Evolutionary conservation across 2,797 vertebrate species (phyloP).

Genomic region (Enteromius unitaeniatus): DNA sequence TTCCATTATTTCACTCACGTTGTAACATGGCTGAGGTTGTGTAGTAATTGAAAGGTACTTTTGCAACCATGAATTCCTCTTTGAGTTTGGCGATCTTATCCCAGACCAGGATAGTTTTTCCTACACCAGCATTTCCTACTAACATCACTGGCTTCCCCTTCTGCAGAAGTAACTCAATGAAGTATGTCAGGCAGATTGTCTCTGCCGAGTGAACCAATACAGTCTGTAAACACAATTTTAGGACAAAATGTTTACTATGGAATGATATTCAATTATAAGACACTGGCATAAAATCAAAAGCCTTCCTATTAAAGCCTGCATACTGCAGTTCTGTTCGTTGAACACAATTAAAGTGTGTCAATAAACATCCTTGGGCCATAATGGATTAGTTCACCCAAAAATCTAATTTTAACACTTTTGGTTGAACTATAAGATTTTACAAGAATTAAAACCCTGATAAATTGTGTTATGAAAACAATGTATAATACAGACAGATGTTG

Average conservation of each 20-base stretch:
- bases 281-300: neutral
- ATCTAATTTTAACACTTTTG: neutral
- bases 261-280: neutral
- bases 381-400: neutral
- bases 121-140: slow-evolving; percentile 79
- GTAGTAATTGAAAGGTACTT: slow-evolving; percentile 79
- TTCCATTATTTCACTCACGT: slow-evolving; percentile 60
- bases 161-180: slow-evolving; percentile 78
- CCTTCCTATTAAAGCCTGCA: neutral
- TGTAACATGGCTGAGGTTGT: slow-evolving; percentile 77
- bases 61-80: slow-evolving; percentile 75
- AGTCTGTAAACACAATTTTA: slow-evolving; percentile 64
- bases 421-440: neutral
- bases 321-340: neutral
- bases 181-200: slow-evolving; percentile 75
- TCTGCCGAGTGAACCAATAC: slow-evolving; percentile 76
- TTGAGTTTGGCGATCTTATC: slow-evolving; percentile 74
- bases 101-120: slow-evolving; percentile 78
- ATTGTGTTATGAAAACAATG: neutral
- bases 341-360: neutral
- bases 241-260: neutral
- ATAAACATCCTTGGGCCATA: neutral
- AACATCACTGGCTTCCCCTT: slow-evolving; percentile 75
- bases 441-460: neutral
- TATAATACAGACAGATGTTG: neutral